phyloP scores from a whole-genome alignment of 2,888 invertebrate genomes.

The Thymelicus sylvestris region DNA sequence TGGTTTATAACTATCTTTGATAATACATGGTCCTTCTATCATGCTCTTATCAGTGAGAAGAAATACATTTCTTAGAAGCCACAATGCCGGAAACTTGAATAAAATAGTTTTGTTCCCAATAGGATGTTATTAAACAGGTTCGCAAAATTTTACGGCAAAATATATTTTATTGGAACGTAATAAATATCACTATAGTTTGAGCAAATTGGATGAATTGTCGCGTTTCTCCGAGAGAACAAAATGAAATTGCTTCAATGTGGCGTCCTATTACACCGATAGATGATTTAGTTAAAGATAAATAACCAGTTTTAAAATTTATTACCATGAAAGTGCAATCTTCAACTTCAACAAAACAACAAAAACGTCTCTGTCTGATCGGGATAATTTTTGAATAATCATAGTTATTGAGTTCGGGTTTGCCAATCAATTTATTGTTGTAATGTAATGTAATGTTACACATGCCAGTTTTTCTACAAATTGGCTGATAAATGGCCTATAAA shows the following conservation, averaged over 20 bases:
- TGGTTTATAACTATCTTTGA: not conserved
- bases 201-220: slow-evolving; percentile 29
- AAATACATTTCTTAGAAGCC: too few relatives aligned
- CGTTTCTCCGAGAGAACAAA: slow-evolving; percentile 32
- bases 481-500: too few relatives aligned
- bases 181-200: slow-evolving; percentile 36
- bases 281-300: too few relatives aligned
- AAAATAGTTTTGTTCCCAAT: slow-evolving; percentile 12
- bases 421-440: too few relatives aligned
- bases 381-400: too few relatives aligned
- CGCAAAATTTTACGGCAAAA: slow-evolving; percentile 13
- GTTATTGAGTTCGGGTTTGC: too few relatives aligned
- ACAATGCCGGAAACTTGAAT: slow-evolving; percentile 10
- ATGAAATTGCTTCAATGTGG: slow-evolving; percentile 29
- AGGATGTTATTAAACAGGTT: slow-evolving; percentile 9
- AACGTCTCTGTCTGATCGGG: too few relatives aligned
- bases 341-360: too few relatives aligned
- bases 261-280: slow-evolving; percentile 35
- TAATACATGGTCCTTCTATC: slow-evolving; percentile 24
- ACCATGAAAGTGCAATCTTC: too few relatives aligned
- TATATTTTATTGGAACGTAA: slow-evolving; percentile 25
- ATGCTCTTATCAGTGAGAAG: slow-evolving; percentile 22
- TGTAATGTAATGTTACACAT: too few relatives aligned
- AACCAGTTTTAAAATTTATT: too few relatives aligned
- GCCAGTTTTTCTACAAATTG: too few relatives aligned